phyloP scores from a whole-genome alignment of 2,888 invertebrate genomes.

The Reticulitermes lucifugus region DNA sequence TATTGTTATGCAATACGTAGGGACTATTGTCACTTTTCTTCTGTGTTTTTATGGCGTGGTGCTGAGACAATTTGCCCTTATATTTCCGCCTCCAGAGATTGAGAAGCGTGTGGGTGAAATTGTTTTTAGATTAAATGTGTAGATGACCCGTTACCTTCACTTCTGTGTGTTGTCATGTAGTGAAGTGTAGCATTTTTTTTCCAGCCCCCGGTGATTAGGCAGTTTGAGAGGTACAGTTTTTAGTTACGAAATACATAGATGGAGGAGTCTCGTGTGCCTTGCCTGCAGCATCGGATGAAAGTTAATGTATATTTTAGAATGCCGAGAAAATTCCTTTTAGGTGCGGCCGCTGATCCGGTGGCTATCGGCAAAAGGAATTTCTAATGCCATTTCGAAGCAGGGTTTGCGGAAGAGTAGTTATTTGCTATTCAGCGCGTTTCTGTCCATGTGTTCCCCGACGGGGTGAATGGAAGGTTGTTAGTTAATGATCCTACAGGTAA shows the following conservation, averaged over 20 bases:
- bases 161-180: no score
- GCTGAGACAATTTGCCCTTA: background rate
- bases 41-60: no score
- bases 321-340: conserved; percentile 42
- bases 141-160: no score
- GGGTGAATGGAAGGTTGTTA: background rate
- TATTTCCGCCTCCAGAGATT: no score
- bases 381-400: conserved; percentile 38
- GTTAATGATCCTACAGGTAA: background rate
- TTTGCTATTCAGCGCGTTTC: conserved; percentile 6
- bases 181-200: background rate
- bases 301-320: conserved; percentile 42
- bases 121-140: no score
- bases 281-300: conserved; percentile 31
- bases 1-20: no score
- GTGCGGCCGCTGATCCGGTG: conserved; percentile 33
- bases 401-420: conserved; percentile 2
- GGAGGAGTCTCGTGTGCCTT: background rate
- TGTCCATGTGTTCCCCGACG: conserved; percentile 3
- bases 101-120: no score
- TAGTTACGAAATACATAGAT: conserved; percentile 37
- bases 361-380: conserved; percentile 42
- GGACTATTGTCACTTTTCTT: no score
- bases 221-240: background rate
- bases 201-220: background rate